Conservation (phyloP, 2,113 vertebrate genomes). For the Oryzias curvinotus region DNA sequence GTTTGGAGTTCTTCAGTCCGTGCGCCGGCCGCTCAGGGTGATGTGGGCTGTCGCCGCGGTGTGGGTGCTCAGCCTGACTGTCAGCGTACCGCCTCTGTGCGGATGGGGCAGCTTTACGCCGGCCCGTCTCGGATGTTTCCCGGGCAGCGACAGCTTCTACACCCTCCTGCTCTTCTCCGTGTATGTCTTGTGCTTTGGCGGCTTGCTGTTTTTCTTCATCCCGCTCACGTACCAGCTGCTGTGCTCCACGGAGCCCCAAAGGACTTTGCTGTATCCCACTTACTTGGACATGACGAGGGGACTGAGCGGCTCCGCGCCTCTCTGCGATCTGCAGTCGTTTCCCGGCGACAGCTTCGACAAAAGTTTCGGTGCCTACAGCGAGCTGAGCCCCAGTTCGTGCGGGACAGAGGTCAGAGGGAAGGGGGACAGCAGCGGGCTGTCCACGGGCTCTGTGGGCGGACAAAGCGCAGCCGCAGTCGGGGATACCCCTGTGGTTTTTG, state of each 20-base stretch:
- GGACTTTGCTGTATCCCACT: slow-evolving; percentile 59
- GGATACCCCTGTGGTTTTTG: slow-evolving; percentile 77
- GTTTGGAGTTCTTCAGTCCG: slow-evolving; percentile 64
- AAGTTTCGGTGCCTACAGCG: slow-evolving; percentile 71
- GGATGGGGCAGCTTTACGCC: slow-evolving; percentile 88
- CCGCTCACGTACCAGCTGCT: slow-evolving; percentile 86
- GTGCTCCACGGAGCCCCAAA: slow-evolving; percentile 85
- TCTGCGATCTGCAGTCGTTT: slow-evolving; percentile 64
- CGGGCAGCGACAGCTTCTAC: slow-evolving; percentile 81
- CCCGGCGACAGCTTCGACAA: slow-evolving; percentile 75
- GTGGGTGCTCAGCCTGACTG: slow-evolving; percentile 84
- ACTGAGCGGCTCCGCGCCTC: slow-evolving; percentile 64
- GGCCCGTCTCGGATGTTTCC: slow-evolving; percentile 87
- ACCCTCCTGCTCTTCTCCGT: slow-evolving; percentile 79
- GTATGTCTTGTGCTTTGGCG: slow-evolving; percentile 82
- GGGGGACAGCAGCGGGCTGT: slow-evolving; percentile 43
- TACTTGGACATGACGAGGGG: slow-evolving; percentile 74
- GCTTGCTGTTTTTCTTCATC: slow-evolving; percentile 79
- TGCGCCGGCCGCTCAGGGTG: slow-evolving; percentile 60
- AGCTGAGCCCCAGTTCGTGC: slow-evolving; percentile 56
- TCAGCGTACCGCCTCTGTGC: slow-evolving; percentile 86
- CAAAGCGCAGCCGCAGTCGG: slow-evolving; percentile 38
- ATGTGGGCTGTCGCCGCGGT: slow-evolving; percentile 77
- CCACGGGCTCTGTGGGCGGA: slow-evolving; percentile 37
- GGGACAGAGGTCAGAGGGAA: slow-evolving; percentile 49